These are phyloP conservation scores for Actenoides lindsayi DNA, from an alignment of 2,113 vertebrate species.

Conservation along the genomic window DNA sequence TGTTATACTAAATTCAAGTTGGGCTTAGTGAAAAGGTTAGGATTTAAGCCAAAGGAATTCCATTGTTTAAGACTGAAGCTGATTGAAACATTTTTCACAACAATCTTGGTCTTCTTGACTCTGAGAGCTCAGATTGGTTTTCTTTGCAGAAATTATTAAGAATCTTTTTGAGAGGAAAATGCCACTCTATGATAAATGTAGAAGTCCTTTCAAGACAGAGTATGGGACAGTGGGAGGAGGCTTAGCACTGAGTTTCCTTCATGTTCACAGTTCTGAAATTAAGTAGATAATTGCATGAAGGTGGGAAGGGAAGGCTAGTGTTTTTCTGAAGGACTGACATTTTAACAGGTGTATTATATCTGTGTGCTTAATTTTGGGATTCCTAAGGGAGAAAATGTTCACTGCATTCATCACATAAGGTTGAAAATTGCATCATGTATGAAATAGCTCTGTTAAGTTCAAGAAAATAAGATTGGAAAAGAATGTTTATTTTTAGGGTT, in stretches of 20 bases:
- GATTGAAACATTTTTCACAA: neutral
- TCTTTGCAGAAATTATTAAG: neutral
- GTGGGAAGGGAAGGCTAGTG: conserved; percentile 33
- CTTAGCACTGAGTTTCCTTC: neutral
- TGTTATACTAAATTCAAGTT: neutral
- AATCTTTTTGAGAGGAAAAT: neutral
- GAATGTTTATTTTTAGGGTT: neutral
- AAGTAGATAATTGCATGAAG: neutral
- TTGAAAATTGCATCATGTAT: neutral
- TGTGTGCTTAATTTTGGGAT: neutral
- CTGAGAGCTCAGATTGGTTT: neutral
- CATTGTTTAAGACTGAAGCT: neutral
- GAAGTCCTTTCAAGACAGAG: neutral
- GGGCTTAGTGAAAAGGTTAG: neutral
- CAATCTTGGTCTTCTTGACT: neutral
- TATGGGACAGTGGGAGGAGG: neutral
- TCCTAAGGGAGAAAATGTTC: neutral
- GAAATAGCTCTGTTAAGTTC: neutral
- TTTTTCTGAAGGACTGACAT: conserved; percentile 23
- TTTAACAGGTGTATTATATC: neutral
- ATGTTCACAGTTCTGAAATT: neutral
- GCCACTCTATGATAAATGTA: neutral
- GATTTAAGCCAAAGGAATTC: neutral
- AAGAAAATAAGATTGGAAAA: neutral
- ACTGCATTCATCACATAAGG: neutral